Percentiles rank a stretch among this genome's conserved stretches.
These are phyloP conservation scores for Catharus bicknelli DNA, from an alignment of 2,113 vertebrate genomes.

Conservation along the genomic window DNA sequence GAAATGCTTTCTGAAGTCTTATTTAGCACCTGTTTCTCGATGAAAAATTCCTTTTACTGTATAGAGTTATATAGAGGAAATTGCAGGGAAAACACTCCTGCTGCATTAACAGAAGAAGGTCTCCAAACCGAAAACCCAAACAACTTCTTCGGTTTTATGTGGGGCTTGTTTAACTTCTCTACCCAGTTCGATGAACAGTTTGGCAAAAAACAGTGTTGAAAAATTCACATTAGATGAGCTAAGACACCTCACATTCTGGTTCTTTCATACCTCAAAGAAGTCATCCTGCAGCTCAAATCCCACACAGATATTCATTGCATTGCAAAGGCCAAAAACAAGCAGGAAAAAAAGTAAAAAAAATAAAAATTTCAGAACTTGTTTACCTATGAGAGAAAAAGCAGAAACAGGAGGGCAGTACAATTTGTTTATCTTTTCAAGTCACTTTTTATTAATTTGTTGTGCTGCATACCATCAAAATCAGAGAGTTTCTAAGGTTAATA, in stretches of 20 bases:
- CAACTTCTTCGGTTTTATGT: fast-evolving
- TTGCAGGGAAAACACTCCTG: neutral
- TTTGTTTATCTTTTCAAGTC: conserved; percentile 11
- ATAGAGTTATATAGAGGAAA: neutral
- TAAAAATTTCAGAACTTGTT: neutral
- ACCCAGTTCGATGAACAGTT: neutral
- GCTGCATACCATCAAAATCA: neutral
- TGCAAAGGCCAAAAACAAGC: conserved; percentile 8
- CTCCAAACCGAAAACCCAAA: neutral
- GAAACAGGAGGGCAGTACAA: neutral
- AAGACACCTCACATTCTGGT: neutral
- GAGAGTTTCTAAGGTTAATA: conserved; percentile 21
- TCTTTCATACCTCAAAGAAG: neutral
- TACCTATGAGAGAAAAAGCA: neutral
- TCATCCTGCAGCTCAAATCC: neutral
- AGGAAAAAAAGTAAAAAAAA: neutral
- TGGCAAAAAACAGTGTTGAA: neutral
- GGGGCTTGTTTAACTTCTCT: neutral
- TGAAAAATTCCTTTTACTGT: neutral
- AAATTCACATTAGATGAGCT: neutral
- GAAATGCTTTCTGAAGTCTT: neutral
- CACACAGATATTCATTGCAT: neutral
- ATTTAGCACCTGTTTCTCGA: neutral
- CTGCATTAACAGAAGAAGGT: neutral
- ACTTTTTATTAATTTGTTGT: conserved; percentile 17